A percentile compares a stretch with the other conserved stretches of the same genome.
Evolutionary conservation across 2,797 vertebrate species (phyloP).

Genomic region (Gallinago nigripennis): DNA sequence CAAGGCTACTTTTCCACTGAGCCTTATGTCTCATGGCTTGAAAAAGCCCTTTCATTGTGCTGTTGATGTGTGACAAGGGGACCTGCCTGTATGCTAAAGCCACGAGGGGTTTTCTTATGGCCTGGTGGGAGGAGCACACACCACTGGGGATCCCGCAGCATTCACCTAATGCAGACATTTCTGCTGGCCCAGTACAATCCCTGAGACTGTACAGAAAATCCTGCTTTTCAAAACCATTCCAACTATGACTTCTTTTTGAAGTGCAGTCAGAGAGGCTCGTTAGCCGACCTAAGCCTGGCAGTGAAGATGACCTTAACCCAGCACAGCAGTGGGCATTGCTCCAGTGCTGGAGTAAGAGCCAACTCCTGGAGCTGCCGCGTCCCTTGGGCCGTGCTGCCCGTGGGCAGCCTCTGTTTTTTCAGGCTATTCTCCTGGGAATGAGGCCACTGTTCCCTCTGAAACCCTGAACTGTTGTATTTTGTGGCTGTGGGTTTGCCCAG

Average conservation of each 20-base stretch:
- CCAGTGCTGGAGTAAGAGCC: not conserved
- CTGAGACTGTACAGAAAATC: not conserved
- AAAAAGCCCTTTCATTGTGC: not conserved
- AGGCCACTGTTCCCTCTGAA: not conserved
- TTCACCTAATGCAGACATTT: not conserved
- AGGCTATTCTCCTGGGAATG: not conserved
- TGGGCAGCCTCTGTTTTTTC: not conserved
- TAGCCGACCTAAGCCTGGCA: not conserved
- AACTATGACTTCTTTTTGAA: not conserved
- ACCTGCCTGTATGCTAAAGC: not conserved
- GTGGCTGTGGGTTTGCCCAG: constrained; percentile 4
- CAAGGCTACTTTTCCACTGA: constrained; percentile 11
- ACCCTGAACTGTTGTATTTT: not conserved
- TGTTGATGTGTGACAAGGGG: not conserved
- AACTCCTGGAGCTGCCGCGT: not conserved
- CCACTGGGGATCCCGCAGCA: not conserved
- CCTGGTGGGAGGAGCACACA: not conserved
- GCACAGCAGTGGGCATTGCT: not conserved
- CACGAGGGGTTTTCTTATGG: not conserved
- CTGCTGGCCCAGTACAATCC: not conserved
- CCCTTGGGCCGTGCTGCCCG: not conserved
- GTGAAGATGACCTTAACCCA: not conserved
- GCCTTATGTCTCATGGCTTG: not conserved
- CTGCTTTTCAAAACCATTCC: not conserved
- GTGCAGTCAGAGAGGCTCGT: not conserved